Base-by-base conservation (phyloP, 30 jellyfish, hydroid and myxozoan species). In the Cassiopea andromeda region DNA sequence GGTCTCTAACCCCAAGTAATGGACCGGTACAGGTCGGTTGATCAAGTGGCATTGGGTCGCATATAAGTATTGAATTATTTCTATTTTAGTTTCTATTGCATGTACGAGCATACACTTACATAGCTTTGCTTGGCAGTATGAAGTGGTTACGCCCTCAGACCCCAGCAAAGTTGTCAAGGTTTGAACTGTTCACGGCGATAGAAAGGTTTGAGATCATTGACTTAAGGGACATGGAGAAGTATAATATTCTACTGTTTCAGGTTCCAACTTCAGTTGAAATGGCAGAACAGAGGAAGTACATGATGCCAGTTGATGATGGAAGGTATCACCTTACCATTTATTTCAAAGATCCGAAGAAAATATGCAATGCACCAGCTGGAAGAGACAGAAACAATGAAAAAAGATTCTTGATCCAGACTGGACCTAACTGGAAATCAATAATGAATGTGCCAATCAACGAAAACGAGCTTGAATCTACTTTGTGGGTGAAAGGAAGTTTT, bases 401-500 rank as follows among this genome's bases (percentile, higher is more conserved):
- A 71, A 69, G 50, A 72, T 48, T 90, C 44, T 19, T 90, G 70
- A 81, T 90, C 27, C 97, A 90, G 68, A 73, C 79, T 46, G 97
- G 97, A 15, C 49, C 69, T 2, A 81, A 57, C 14, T 90, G 88
- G 89, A 47, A 73, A 73, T 16, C 67, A 4, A 90, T 89, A 57
- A 83, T 77, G 89, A 61, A 61, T 5, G 85, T 90, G 9, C 97
- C 97, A 4, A 70, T 71, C 19, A 46, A 81, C 15, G 85, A 90
- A 75, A 46, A 74, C 5, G 85, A 70, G 2, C 72, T 82, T 27
- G 66, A 17, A 16, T 43, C 85, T 2, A 91, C 90, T 1, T 44
- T 47, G 13, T 84, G 93, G 97, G 93, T 84, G 19, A 67, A 60
- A 48, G 97, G 93, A 68, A 91, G 77, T 57, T 91, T 87, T 48